A percentile compares a stretch with the other conserved stretches of the same genome.
These are phyloP conservation scores for Spialia ferax DNA, from an alignment of 2,888 invertebrate genomes.

Conservation along the genomic window DNA sequence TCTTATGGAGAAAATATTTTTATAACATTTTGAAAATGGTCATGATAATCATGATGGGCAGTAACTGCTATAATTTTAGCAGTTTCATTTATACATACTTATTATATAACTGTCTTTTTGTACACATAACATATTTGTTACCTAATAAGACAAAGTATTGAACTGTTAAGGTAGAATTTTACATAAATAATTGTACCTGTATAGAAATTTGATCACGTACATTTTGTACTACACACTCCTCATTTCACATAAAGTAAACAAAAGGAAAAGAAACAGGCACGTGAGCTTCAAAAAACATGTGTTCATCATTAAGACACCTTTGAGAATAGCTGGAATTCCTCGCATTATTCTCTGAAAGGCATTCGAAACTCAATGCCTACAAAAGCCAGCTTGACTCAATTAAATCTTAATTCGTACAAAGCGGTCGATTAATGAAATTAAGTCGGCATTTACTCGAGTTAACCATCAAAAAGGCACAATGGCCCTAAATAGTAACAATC, in stretches of 20 bases:
- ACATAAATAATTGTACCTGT: neutral
- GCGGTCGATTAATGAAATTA: conserved; percentile 85
- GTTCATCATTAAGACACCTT: conserved; percentile 74
- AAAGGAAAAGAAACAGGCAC: conserved; percentile 60
- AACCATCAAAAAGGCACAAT: conserved; percentile 78
- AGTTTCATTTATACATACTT: too few relatives aligned
- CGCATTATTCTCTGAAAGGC: conserved; percentile 63
- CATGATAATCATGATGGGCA: too few relatives aligned
- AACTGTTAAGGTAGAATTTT: too few relatives aligned
- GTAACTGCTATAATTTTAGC: too few relatives aligned
- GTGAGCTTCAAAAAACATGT: conserved; percentile 66
- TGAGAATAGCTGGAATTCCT: conserved; percentile 76
- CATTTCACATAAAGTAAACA: conserved; percentile 29
- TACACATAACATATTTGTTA: too few relatives aligned
- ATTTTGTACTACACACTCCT: conserved; percentile 4
- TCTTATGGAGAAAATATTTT: too few relatives aligned
- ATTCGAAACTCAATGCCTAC: conserved; percentile 61
- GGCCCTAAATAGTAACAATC: conserved; percentile 83
- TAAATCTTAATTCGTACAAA: conserved; percentile 86
- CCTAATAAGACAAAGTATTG: too few relatives aligned
- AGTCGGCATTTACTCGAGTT: conserved; percentile 84
- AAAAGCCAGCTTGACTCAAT: conserved; percentile 80
- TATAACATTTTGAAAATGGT: too few relatives aligned
- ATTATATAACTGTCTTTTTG: too few relatives aligned
- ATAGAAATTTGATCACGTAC: neutral